Base-by-base conservation (phyloP, 1,140 invertebrate species). In the Saccostrea glomerata region DNA sequence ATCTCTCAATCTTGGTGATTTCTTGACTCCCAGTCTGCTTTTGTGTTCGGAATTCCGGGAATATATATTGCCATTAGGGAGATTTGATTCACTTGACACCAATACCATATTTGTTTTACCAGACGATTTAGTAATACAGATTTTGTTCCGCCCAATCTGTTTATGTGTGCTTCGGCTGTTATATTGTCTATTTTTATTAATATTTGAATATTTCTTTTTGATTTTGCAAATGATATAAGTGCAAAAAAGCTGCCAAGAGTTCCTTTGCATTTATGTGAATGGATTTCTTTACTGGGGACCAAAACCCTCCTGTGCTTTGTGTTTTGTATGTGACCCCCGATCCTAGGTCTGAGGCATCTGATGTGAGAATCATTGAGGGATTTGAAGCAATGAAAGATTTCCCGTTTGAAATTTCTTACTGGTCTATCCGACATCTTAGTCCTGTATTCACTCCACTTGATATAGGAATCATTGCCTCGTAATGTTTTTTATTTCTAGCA, bases 1-100 rank as follows among this genome's bases (percentile, higher is more conserved):
- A 82, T 91, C 90, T 15, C 83, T 86, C 70, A 82, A 66, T 84
- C 84, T n/a, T 86, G 58, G 0, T 63, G 36, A 40, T 85, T 60
- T 11, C 87, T 66, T 23, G 66, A 82, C 55, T 88, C 87, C 63
- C 84, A 88, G 73, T 88, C 83, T 30, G 84, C 87, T 60, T 12
- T 58, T 82, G 17, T 82, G 25, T 85, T 47, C 85, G 9, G 47
- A 36, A 12, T 23, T n/a, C 87, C 83, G 36, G 87, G 87, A n/a
- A 88, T 84, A 83, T 73, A 60, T 47, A 56, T 84, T 66, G 84
- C 84, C n/a, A 73, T 58, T n/a, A 85, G 15, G 5, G 47, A 66
- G n/a, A 86, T 85, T 36, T 84, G 23, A 40, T 66, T 85, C 25
- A 7, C 2, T n/a, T 85, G 25, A 47, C 63, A 58, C n/a, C 84